Evolutionary conservation across 2,113 vertebrate species (phyloP).

Genomic region (Rana temporaria): DNA sequence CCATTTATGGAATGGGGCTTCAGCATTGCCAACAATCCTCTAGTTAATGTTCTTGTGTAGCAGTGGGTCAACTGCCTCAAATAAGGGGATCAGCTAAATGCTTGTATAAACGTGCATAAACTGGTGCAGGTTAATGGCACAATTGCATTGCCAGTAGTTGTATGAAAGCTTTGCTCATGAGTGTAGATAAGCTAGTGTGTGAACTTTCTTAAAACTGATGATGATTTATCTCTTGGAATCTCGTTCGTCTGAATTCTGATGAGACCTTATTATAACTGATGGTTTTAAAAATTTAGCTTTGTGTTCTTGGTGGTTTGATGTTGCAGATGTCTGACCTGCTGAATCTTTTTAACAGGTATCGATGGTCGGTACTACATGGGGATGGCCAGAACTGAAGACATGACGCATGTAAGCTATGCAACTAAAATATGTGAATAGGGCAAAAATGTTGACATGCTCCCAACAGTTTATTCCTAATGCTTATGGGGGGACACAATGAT

Average conservation of each 20-base stretch:
- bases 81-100: no score
- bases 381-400: no score
- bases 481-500: constrained; percentile 13
- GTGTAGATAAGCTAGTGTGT: background rate
- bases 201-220: constrained; percentile 62
- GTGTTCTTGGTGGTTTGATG: background rate
- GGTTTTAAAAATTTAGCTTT: background rate
- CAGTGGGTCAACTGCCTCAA: no score
- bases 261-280: background rate
- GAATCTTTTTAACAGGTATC: background rate
- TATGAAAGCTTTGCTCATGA: background rate
- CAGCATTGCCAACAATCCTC: no score
- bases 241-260: constrained; percentile 65
- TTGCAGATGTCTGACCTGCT: background rate
- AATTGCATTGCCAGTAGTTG: no score
- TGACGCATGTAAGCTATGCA: background rate
- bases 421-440: no score
- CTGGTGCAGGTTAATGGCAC: no score
- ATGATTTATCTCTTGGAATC: constrained; percentile 63
- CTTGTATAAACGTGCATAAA: no score
- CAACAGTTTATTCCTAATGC: no score
- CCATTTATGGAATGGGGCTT: no score
- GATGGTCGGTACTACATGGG: background rate
- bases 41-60: no score
- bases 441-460: no score